These are phyloP conservation scores for Campylomormyrus tamandua DNA, from an alignment of 2,113 vertebrate genomes.

Conservation along the genomic window DNA sequence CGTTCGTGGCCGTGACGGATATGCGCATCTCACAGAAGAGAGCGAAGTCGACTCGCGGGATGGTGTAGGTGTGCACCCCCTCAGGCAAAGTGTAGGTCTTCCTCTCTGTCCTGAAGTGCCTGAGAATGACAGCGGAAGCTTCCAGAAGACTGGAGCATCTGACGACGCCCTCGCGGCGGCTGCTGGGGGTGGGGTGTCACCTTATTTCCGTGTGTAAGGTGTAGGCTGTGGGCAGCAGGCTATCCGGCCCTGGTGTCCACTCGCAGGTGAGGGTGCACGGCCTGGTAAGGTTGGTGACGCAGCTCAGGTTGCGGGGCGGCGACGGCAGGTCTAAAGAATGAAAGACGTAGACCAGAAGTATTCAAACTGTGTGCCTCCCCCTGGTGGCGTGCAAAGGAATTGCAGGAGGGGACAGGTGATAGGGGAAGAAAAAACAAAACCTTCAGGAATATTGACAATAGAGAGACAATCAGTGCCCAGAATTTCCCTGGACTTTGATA, in stretches of 20 bases:
- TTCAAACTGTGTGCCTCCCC: not conserved
- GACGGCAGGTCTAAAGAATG: constrained; percentile 64
- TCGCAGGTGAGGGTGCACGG: constrained; percentile 60
- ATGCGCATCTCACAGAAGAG: constrained; percentile 62
- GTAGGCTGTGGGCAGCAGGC: constrained; percentile 56
- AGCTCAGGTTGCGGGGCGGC: constrained; percentile 69
- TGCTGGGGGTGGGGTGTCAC: not conserved
- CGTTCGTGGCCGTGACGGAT: constrained; percentile 69
- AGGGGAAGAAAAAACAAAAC: not conserved
- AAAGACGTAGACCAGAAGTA: not conserved
- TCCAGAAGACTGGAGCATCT: not conserved
- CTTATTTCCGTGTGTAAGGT: constrained; percentile 50
- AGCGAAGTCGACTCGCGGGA: constrained; percentile 59
- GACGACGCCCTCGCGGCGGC: not conserved
- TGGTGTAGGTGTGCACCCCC: constrained; percentile 46
- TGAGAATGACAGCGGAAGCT: constrained; percentile 22
- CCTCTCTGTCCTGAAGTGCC: constrained; percentile 19
- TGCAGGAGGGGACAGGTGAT: not conserved
- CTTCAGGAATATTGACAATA: not conserved
- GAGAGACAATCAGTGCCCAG: not conserved
- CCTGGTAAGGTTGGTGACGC: constrained; percentile 61
- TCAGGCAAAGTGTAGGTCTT: constrained; percentile 28
- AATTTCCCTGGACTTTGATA: not conserved
- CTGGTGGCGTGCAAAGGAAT: not conserved
- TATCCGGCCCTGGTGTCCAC: constrained; percentile 66